Conservation (phyloP, 2,797 vertebrate genomes). For the Cephalopachus bancanus region DNA sequence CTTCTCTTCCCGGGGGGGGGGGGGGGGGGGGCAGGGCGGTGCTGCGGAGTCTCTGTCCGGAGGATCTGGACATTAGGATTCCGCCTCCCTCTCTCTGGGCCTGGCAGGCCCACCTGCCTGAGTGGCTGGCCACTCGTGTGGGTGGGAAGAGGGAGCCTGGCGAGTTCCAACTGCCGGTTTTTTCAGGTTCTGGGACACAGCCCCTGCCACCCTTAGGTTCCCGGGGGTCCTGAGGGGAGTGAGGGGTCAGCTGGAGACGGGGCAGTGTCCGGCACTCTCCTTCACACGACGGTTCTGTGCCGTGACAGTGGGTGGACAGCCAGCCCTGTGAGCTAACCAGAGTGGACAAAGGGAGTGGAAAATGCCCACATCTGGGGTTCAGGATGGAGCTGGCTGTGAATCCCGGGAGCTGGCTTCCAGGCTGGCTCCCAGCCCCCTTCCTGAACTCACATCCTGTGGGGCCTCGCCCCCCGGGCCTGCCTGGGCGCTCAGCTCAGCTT, state of each 20-base stretch:
- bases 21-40: neutral
- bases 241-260: neutral
- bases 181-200: neutral
- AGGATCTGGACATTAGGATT: slow-evolving; percentile 33
- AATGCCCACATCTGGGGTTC: neutral
- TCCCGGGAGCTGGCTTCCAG: neutral
- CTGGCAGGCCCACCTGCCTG: slow-evolving; percentile 9
- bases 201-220: neutral
- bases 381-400: neutral
- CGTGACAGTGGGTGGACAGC: neutral
- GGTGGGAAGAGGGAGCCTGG: neutral
- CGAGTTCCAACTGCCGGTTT: neutral
- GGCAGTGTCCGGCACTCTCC: neutral
- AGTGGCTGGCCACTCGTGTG: neutral
- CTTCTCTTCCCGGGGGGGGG: neutral
- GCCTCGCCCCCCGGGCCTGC: neutral
- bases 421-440: neutral
- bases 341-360: neutral
- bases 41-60: neutral
- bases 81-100: slow-evolving; percentile 30
- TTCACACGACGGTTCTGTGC: neutral
- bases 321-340: neutral
- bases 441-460: accelerated
- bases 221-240: neutral
- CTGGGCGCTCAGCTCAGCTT: neutral